Base-by-base conservation (phyloP, 2,888 invertebrate genomes). In the Capitulum mitella region DNA sequence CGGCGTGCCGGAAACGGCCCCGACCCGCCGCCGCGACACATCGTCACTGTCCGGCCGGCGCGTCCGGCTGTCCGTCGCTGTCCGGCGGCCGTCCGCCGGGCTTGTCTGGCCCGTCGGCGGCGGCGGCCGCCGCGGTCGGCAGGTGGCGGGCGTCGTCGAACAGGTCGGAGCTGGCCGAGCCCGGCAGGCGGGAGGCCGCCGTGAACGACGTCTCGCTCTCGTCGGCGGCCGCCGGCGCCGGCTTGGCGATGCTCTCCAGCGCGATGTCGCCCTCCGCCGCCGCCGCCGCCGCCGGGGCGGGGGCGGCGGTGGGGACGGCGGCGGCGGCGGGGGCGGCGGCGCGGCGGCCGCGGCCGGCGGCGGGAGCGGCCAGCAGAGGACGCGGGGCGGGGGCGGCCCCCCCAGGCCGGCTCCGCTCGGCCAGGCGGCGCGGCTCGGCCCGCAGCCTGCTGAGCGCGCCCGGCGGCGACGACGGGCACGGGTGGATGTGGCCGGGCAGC, bases 401-500 rank as follows among this genome's bases (percentile, higher is more conserved):
- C 19, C 37, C 34, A 10, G 32, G 51, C n/a, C 40, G 10, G 1
- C 40, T 43, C 12, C 37, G 2, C 54, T 12, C 64, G 26, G 58
- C 40, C 75, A 40, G 74, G 3, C 32, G 78, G 78, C 78, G 32
- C 78, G 79, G 79, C 8, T 80, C 81, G 29, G 81, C 81, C 0
- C 83, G 78, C 79, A 83, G 82, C 16, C 82, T 80, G 64, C 82
- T 79, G n/a, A 83, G 83, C 19, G 84, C 83, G 40, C 83, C 83
- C 3, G 84, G 81, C 0, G 85, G 83, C n/a, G 85, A 84, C 0
- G 84, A 84, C 19, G 83, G 84, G 78, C 83, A 84, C 5, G 83
- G 84, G 78, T 83, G 83, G 34, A 84, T 81, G 79, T 84, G 83
- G n/a, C 84, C 83, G 58, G 84, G 83, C 51, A 96, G 92, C 85